Percentiles rank a stretch among this genome's conserved stretches.
phyloP scores from a whole-genome alignment of 1,140 invertebrate species.

The Saxidomus purpurata region DNA sequence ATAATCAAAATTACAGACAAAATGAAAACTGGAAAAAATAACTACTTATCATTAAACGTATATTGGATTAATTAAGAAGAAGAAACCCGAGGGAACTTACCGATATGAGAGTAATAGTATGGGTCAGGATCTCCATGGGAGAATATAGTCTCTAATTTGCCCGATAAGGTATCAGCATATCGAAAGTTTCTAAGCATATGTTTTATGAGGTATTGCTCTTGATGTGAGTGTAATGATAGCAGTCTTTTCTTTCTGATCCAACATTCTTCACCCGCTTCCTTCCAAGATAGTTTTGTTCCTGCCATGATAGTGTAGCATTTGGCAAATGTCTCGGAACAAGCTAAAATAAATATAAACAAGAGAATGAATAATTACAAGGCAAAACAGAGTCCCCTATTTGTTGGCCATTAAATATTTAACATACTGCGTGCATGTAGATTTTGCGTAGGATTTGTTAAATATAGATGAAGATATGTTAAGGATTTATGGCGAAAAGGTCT shows the following conservation, averaged over 20 bases:
- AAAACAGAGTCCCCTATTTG: too few species aligned
- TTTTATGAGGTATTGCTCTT: background rate
- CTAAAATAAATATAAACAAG: too few species aligned
- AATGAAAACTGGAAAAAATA: too few species aligned
- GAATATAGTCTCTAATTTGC: background rate
- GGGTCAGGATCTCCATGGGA: background rate
- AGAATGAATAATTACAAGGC: too few species aligned
- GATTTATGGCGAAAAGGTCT: too few species aligned
- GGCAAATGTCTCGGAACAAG: background rate
- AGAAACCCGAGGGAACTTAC: background rate
- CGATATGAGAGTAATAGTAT: background rate
- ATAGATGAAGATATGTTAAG: too few species aligned
- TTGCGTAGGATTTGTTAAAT: too few species aligned
- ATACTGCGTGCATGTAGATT: too few species aligned
- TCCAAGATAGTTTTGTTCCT: background rate
- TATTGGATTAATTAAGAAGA: too few species aligned
- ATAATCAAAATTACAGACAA: too few species aligned
- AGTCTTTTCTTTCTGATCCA: background rate
- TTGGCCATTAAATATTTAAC: too few species aligned
- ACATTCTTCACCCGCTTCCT: background rate
- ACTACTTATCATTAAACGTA: too few species aligned
- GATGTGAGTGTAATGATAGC: background rate
- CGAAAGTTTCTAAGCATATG: background rate
- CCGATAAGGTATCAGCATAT: background rate
- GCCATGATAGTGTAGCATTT: background rate